Conservation (phyloP, 2,888 invertebrate genomes). For the Drosophila nigricruria region DNA sequence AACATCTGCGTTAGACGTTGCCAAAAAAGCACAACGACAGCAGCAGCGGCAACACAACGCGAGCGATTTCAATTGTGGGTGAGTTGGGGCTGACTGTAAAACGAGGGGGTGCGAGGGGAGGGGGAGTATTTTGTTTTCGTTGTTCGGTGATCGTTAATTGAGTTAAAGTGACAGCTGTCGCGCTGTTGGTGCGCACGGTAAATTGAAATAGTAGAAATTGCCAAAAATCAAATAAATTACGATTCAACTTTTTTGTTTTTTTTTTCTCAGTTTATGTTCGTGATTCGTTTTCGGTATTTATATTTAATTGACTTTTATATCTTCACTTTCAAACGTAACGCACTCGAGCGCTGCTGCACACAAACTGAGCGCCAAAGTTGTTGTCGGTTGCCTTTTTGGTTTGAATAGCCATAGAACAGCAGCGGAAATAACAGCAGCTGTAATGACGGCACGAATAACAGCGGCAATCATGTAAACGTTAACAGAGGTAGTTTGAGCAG, state of each 20-base stretch:
- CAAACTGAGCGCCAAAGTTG: slow-evolving; percentile 56
- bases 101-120: not conserved
- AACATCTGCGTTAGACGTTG: slow-evolving; percentile 59
- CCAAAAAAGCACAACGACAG: slow-evolving; percentile 5
- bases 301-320: not conserved
- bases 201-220: slow-evolving; percentile 44
- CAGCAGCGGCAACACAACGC: slow-evolving; percentile 17
- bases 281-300: slow-evolving; percentile 3
- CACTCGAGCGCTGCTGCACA: slow-evolving; percentile 65
- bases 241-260: slow-evolving; percentile 35
- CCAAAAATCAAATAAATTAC: slow-evolving; percentile 47
- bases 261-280: not conserved
- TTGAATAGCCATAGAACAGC: slow-evolving; percentile 27
- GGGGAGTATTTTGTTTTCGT: slow-evolving; percentile 49
- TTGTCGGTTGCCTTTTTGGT: slow-evolving; percentile 59
- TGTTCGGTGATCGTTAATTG: slow-evolving; percentile 71
- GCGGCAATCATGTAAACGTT: not conserved
- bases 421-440: slow-evolving; percentile 14
- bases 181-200: slow-evolving; percentile 32
- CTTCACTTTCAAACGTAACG: slow-evolving; percentile 44
- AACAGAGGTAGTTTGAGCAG: not conserved
- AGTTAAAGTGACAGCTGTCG: slow-evolving; percentile 72
- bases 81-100: slow-evolving; percentile 1
- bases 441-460: slow-evolving; percentile 7
- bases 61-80: not conserved